phyloP scores from a whole-genome alignment of 2,113 vertebrate species.

The Hippotragus niger region DNA sequence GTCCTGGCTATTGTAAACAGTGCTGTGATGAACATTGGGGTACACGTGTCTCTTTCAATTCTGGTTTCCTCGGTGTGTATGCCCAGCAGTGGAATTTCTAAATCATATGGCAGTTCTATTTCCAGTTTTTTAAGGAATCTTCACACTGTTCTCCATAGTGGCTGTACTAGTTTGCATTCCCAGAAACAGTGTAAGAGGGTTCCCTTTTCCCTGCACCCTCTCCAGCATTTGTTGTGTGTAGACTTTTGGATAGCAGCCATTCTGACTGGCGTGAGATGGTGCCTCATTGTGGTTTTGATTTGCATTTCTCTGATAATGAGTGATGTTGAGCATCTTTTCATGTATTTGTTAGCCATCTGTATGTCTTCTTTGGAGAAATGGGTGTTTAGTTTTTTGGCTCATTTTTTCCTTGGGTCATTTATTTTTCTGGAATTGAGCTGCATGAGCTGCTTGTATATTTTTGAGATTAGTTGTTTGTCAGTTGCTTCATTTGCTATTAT shows the following conservation, averaged over 20 bases:
- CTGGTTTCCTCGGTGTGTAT: neutral
- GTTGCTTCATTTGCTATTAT: neutral
- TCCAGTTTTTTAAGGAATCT: neutral
- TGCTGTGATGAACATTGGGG: neutral
- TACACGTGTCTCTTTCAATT: neutral
- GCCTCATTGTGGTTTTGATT: neutral
- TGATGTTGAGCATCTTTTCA: neutral
- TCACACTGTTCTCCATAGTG: neutral
- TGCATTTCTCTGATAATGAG: neutral
- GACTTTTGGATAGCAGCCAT: neutral
- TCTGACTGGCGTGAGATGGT: neutral
- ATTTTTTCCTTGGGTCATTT: neutral
- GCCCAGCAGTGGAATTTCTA: neutral
- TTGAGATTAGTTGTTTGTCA: neutral
- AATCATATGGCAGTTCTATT: neutral
- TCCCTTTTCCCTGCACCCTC: neutral
- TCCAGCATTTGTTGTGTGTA: neutral
- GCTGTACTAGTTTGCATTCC: neutral
- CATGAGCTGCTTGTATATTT: neutral
- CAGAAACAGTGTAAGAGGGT: neutral
- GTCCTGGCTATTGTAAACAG: neutral
- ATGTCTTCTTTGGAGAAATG: neutral
- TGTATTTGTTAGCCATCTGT: neutral
- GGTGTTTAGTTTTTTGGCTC: neutral
- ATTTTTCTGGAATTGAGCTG: neutral